Evolutionary conservation across 2,888 invertebrate species (phyloP).

Genomic region (Hypena proboscidalis): DNA sequence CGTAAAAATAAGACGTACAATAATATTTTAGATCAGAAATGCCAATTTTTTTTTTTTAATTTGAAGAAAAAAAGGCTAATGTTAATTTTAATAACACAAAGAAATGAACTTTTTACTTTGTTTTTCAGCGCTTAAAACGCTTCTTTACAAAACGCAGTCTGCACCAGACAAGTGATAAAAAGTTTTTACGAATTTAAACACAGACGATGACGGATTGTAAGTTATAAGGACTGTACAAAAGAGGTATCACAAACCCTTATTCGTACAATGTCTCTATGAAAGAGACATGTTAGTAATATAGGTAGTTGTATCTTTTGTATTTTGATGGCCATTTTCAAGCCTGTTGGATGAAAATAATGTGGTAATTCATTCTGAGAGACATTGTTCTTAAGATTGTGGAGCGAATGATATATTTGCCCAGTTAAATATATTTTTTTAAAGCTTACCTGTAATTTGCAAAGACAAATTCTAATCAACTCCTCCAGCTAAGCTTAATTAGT

Average conservation of each 20-base stretch:
- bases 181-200: conserved; percentile 26
- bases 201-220: conserved; percentile 27
- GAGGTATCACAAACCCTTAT: conserved; percentile 22
- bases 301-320: conserved; percentile 20
- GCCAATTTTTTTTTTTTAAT: background rate
- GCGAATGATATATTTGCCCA: no score
- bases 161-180: conserved; percentile 16
- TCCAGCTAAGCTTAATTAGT: no score
- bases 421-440: no score
- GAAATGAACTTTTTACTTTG: no score
- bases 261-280: conserved; percentile 27
- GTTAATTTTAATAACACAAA: no score
- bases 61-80: no score
- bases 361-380: background rate
- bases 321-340: conserved; percentile 2
- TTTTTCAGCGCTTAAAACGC: conserved; percentile 22
- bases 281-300: conserved; percentile 16
- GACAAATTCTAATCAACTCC: no score
- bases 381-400: no score
- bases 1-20: no score
- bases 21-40: no score
- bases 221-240: conserved; percentile 21
- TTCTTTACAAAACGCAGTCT: background rate
- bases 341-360: background rate
- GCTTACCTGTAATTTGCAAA: no score